These are phyloP conservation scores for Ophthalmolycus amberensis DNA, from an alignment of 2,113 vertebrate genomes.

Conservation along the genomic window DNA sequence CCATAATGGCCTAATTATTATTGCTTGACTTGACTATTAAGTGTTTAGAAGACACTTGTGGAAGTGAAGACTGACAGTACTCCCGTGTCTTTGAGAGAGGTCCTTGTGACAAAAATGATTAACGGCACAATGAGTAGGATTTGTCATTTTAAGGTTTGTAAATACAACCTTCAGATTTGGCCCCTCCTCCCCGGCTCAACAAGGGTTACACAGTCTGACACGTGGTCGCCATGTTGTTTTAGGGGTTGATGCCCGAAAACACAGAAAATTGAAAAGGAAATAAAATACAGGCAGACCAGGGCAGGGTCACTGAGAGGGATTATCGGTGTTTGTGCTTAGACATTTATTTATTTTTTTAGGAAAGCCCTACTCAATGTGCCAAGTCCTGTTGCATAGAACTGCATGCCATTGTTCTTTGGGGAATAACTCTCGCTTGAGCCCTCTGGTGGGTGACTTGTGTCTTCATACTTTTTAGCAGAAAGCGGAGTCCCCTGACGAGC, in stretches of 20 bases:
- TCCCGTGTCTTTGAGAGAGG: not conserved
- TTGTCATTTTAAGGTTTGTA: no score
- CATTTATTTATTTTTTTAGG: not conserved
- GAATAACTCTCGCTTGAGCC: constrained; percentile 11
- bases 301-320: not conserved
- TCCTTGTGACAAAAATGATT: not conserved
- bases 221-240: no score
- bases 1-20: not conserved
- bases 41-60: not conserved
- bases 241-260: no score
- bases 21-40: not conserved
- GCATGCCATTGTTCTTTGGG: not conserved
- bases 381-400: not conserved
- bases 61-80: not conserved
- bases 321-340: not conserved
- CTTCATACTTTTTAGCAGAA: constrained; percentile 82
- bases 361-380: not conserved
- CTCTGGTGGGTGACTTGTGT: constrained; percentile 46
- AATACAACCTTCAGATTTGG: not conserved
- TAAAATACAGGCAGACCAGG: not conserved
- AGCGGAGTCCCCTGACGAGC: constrained; percentile 95
- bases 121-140: not conserved
- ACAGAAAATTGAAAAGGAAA: not conserved
- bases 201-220: not conserved
- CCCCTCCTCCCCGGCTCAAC: not conserved